Evolutionary conservation across 2,797 vertebrate species (phyloP), one percentile per base, ranked within the genome.

Genomic region (Eidolon dupreanum): DNA sequence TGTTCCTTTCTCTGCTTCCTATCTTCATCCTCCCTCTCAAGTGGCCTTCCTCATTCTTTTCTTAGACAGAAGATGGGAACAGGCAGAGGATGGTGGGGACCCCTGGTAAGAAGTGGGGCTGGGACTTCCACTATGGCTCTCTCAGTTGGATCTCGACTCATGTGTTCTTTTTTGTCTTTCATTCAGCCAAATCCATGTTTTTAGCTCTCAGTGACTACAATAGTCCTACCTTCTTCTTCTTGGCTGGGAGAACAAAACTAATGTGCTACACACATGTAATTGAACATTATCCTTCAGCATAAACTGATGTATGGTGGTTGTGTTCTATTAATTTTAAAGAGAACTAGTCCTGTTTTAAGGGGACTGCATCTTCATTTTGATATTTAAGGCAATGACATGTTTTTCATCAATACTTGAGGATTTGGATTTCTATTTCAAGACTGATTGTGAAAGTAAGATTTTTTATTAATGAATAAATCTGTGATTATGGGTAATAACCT

Each of bases 401-500:
- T 93, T 96, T 92, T 24, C 57, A 51, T 57, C 63, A 53, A 46
- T 19, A 22, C 17, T 46, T 26, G 43, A 83, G 33, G 43, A 65
- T 73, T 57, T 90, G 73, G 8, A 53, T 82, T 78, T 88, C 49
- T 46, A 5, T 85, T 55, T 82, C 57, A 68, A 92, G 26, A 88
- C 28, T 65, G n/a, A 17, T 36, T 66, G 3, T 79, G 51, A 63
- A 61, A 94, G 90, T 24, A 49, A 59, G 31, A 15, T 43, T 43
- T 70, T 46, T 96, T 49, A 92, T 89, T 90, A 36, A 85, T 61
- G 38, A 74, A 66, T 26, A 92, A 81, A 31, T 66, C 46, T 88
- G 19, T 86, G 82, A 7, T 82, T 81, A 24, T 68, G 17, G 26
- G 41, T 12, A n/a, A 66, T 43, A 43, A 66, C 15, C 49, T 81